These are phyloP conservation scores for Epinotia bilunana DNA, from an alignment of 2,888 invertebrate genomes.

Conservation along the genomic window DNA sequence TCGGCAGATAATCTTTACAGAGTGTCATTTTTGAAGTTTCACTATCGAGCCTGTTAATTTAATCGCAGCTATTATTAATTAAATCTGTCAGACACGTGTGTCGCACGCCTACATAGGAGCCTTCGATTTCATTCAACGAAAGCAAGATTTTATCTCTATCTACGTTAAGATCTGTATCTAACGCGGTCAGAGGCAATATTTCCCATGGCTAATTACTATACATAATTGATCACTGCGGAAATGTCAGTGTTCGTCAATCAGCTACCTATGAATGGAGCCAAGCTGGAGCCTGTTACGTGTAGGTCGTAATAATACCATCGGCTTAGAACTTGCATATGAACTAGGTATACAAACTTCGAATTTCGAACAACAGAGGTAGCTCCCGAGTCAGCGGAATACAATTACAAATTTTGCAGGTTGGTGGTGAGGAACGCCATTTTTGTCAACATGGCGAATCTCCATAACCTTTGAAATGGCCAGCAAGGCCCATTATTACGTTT, in stretches of 20 bases:
- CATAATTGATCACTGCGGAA: constrained; percentile 31
- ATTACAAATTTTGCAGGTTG: neutral
- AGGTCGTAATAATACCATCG: neutral
- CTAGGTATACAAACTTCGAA: no score
- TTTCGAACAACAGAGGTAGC: neutral
- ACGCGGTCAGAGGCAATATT: constrained; percentile 39
- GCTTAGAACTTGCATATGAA: neutral
- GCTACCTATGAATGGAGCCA: constrained; percentile 20
- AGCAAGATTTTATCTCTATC: constrained; percentile 61
- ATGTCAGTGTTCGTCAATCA: constrained; percentile 26
- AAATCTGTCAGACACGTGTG: constrained; percentile 47
- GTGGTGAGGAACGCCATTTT: neutral
- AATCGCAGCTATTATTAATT: constrained; percentile 56
- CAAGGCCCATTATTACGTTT: neutral
- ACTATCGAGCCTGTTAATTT: constrained; percentile 57
- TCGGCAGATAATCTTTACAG: constrained; percentile 55
- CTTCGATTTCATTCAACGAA: constrained; percentile 65
- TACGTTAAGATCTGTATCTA: constrained; percentile 58
- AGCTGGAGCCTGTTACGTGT: neutral
- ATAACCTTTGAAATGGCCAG: neutral
- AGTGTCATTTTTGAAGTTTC: constrained; percentile 55
- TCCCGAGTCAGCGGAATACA: neutral
- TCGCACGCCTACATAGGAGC: constrained; percentile 58
- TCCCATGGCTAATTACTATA: constrained; percentile 40
- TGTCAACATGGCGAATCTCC: neutral